Conservation (phyloP, 2,888 invertebrate genomes). For the Nasonia oneida region DNA sequence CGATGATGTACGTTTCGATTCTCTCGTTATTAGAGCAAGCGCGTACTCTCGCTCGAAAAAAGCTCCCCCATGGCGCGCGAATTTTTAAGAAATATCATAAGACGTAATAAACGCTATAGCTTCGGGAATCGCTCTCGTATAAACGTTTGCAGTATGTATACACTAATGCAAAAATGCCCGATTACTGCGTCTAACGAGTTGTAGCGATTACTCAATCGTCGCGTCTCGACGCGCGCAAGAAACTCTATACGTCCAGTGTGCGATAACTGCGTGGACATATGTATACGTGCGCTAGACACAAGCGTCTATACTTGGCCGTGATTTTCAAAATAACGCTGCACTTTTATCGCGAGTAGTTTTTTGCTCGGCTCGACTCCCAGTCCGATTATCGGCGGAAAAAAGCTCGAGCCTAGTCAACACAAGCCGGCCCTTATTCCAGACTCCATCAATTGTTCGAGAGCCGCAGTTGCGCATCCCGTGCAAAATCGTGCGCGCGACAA, state of each 20-base stretch:
- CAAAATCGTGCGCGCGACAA: constrained; percentile 22
- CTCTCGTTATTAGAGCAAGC: too few species aligned
- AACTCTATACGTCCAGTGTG: neutral
- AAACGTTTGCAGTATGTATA: neutral
- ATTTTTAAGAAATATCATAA: too few species aligned
- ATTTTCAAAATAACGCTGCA: too few species aligned
- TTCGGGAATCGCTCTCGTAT: neutral
- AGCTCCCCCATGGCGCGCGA: too few species aligned
- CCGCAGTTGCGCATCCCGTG: constrained; percentile 4
- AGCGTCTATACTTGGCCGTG: too few species aligned
- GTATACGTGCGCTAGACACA: neutral
- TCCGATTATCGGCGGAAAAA: neutral
- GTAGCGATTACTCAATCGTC: neutral
- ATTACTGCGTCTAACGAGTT: too few species aligned
- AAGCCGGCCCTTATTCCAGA: constrained; percentile 14
- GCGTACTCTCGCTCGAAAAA: too few species aligned
- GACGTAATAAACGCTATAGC: neutral
- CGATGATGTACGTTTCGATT: too few species aligned
- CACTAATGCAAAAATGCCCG: too few species aligned
- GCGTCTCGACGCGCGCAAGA: neutral
- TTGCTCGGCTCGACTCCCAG: neutral
- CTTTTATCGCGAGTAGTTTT: neutral
- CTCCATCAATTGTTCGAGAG: neutral
- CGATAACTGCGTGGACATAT: neutral
- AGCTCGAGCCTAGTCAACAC: constrained; percentile 46